These are phyloP conservation scores for Murina feae DNA, from an alignment of 2,113 vertebrate species.

Conservation along the genomic window DNA sequence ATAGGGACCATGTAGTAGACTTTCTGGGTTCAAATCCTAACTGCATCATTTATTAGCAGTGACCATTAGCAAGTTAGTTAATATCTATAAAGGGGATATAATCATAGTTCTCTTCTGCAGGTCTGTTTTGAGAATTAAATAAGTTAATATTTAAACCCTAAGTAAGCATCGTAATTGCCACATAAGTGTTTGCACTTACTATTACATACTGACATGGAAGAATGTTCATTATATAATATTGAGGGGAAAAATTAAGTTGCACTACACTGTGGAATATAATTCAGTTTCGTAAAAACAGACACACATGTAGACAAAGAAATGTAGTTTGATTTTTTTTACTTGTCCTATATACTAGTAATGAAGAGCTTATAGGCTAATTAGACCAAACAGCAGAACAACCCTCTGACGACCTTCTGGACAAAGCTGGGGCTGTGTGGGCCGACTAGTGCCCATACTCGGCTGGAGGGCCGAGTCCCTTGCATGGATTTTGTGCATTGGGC, in stretches of 20 bases:
- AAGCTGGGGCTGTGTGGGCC: too few relatives aligned
- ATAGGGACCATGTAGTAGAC: background rate
- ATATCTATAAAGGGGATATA: conserved; percentile 12
- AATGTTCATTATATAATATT: conserved; percentile 4
- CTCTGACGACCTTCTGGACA: too few relatives aligned
- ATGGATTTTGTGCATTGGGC: background rate
- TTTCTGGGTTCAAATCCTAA: conserved; percentile 24
- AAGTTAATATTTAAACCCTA: conserved; percentile 25
- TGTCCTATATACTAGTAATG: too few relatives aligned
- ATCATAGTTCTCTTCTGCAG: background rate
- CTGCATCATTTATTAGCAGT: background rate
- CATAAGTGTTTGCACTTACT: conserved; percentile 20
- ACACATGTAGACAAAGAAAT: background rate
- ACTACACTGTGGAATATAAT: background rate
- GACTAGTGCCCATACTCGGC: too few relatives aligned
- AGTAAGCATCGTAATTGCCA: background rate
- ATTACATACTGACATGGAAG: background rate
- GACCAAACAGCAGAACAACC: too few relatives aligned
- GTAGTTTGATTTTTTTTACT: conserved; percentile 1
- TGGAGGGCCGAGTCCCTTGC: too few relatives aligned
- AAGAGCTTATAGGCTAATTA: too few relatives aligned
- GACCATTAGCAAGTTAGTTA: background rate
- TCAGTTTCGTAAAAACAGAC: background rate
- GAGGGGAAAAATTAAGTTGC: conserved; percentile 12
- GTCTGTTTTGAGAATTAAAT: background rate